Evolutionary conservation across 2,888 invertebrate genomes (phyloP), one percentile per base, ranked within the genome.

Genomic region (Reticulitermes lucifugus): DNA sequence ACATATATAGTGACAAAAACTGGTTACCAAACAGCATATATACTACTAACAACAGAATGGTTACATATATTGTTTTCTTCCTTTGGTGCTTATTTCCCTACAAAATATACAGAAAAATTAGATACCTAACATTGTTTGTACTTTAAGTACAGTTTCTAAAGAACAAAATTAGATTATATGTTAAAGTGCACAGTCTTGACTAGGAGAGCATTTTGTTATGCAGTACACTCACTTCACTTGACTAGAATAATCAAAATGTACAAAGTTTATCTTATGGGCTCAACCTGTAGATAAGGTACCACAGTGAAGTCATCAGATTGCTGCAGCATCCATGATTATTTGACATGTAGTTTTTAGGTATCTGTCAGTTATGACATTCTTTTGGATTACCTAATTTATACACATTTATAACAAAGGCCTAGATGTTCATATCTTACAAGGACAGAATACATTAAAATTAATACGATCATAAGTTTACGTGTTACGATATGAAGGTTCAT

Each of bases 201-300:
- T n/a, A 65, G 4, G 9, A 18, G n/a, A 65, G 65, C 65, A 25
- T 25, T 25, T 5, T 65, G 2, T 65, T 65, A 65, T 65, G 55
- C 25, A 79, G 22, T 51, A 46, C 55, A 51, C 18, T 79, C 55
- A 55, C 25, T 18, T 25, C n/a, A 51, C 46, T 79, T 79, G 79
- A 79, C 79, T 79, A 79, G 79, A 79, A 79, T 25, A 79, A 46
- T 51, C 79, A 51, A 22, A 22, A 41, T 77, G 51, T 77, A 77
- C 77, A 77, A 77, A 46, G 77, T 77, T 77, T n/a, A 35, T 35
- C 35, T 35, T 35, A 46, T 77, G 46, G 60, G 60, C 18, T 18
- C 60, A 60, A 60, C 22, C 18, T 21, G 60, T 22, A 60, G 60
- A 22, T 7, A 60, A 60, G 14, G 22, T 60, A 60, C n/a, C 60